Percentiles rank a stretch among this genome's conserved stretches.
These are phyloP conservation scores for Parapristionchus giblindavisi DNA, from an alignment of 2,888 invertebrate species.

Conservation along the genomic window DNA sequence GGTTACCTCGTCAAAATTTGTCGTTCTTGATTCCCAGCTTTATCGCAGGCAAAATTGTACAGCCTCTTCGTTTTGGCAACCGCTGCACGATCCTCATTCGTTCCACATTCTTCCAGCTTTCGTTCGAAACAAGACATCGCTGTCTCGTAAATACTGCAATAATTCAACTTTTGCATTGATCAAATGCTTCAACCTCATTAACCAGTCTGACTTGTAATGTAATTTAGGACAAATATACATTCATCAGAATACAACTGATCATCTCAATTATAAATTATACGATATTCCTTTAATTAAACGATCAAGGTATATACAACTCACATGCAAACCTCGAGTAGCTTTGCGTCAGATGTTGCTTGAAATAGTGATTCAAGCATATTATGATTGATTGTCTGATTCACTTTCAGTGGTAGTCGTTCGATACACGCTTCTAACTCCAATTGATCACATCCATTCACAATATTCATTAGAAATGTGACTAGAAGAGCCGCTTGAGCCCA, in stretches of 20 bases:
- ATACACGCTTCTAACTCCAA: conserved; percentile 45
- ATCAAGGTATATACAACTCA: conserved; percentile 23
- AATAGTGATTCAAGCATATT: conserved; percentile 58
- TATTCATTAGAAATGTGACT: background rate
- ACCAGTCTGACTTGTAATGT: too few species aligned
- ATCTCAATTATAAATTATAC: too few species aligned
- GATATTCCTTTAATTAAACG: background rate
- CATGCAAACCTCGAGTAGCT: conserved; percentile 58
- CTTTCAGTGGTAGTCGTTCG: conserved; percentile 40
- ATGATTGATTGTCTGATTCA: conserved; percentile 41
- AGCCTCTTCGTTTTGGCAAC: conserved; percentile 51
- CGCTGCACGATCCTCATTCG: conserved; percentile 44
- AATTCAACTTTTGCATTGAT: conserved; percentile 2
- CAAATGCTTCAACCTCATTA: too few species aligned
- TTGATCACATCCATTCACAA: background rate
- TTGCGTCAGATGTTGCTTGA: conserved; percentile 57
- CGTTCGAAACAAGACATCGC: conserved; percentile 54
- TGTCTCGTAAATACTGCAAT: conserved; percentile 47
- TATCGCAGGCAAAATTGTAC: conserved; percentile 38
- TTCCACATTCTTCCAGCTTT: conserved; percentile 52
- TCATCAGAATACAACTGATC: too few species aligned
- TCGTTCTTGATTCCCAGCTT: conserved; percentile 9
- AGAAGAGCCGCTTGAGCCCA: too few species aligned
- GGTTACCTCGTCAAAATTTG: conserved; percentile 14
- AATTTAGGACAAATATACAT: too few species aligned